Evolutionary conservation across 1,140 invertebrate genomes (phyloP).

Genomic region (Meloidogyne hapla): DNA sequence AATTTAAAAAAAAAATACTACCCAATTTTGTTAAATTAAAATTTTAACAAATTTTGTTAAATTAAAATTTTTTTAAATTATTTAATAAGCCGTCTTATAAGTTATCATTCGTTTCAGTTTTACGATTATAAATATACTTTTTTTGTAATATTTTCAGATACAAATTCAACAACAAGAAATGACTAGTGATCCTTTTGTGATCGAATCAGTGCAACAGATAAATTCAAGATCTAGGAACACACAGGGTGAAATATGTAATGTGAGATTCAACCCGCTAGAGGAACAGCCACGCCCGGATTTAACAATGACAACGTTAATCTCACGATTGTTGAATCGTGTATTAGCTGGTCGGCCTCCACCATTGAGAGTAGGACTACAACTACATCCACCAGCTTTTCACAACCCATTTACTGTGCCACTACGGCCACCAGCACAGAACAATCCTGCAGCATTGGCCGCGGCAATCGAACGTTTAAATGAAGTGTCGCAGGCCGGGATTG

Average conservation of each 20-base stretch:
- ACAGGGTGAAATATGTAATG: not conserved
- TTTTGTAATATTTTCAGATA: too few species aligned
- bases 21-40: too few species aligned
- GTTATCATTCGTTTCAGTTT: too few species aligned
- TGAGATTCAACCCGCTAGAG: not conserved
- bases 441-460: conserved; percentile 11
- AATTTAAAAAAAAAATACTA: too few species aligned
- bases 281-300: not conserved
- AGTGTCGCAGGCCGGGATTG: not conserved
- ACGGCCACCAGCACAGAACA: conserved; percentile 13
- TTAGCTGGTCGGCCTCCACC: not conserved
- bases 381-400: not conserved
- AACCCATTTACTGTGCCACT: not conserved
- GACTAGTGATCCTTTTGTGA: not conserved
- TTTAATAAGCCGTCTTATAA: too few species aligned
- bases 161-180: too few species aligned
- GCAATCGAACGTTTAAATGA: conserved; percentile 12
- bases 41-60: too few species aligned
- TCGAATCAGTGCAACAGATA: not conserved
- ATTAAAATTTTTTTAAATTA: too few species aligned
- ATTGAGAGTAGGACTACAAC: not conserved
- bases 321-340: too few species aligned
- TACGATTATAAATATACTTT: too few species aligned
- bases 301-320: too few species aligned
- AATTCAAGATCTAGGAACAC: not conserved